Evolutionary conservation across 2,797 vertebrate species (phyloP).

Genomic region (Artibeus jamaicensis): DNA sequence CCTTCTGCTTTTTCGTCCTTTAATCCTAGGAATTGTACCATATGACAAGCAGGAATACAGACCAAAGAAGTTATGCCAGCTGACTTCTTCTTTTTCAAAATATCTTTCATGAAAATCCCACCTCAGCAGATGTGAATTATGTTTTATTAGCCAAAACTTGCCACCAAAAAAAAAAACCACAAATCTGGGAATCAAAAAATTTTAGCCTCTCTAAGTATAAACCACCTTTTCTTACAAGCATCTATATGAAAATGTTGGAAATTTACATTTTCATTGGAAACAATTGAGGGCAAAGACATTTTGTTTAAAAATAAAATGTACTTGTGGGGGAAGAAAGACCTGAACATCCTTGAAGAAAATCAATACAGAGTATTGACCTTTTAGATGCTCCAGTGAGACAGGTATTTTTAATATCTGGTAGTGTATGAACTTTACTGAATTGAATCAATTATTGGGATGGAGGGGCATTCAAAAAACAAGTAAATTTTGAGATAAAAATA

Average conservation of each 20-base stretch:
- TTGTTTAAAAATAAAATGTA: neutral
- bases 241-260: neutral
- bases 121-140: neutral
- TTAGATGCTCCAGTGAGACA: neutral
- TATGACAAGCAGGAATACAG: neutral
- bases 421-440: neutral
- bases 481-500: neutral
- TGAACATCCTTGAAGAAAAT: neutral
- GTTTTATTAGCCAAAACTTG: slow-evolving; percentile 12
- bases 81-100: neutral
- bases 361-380: neutral
- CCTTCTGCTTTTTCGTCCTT: neutral
- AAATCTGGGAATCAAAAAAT: neutral
- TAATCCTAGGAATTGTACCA: neutral
- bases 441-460: neutral
- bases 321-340: neutral
- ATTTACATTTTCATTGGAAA: neutral
- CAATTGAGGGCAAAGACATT: neutral
- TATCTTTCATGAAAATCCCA: neutral
- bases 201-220: neutral
- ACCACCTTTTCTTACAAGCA: neutral
- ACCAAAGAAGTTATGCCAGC: neutral
- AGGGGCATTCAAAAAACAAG: neutral
- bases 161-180: neutral
- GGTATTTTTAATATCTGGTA: neutral